Conservation (phyloP, 1,140 invertebrate species). For the Centruroides sculpturatus region DNA sequence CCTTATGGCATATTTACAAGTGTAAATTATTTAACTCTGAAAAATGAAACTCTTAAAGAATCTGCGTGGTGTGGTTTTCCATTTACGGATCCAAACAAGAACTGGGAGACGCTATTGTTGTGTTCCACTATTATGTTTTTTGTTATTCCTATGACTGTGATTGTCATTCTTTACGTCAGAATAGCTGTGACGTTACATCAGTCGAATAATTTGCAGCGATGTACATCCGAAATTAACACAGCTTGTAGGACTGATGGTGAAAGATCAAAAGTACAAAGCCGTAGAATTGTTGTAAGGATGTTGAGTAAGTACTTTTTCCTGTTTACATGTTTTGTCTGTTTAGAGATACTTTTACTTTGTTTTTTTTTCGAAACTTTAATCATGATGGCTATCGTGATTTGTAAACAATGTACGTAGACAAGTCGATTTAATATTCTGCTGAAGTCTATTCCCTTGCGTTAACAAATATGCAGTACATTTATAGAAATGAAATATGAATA, state of each 20-base stretch:
- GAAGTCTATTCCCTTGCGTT: too few species aligned
- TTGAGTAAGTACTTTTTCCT: constrained; percentile 15
- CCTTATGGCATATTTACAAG: constrained; percentile 49
- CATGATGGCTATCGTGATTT: too few species aligned
- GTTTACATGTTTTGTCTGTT: too few species aligned
- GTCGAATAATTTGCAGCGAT: constrained; percentile 13
- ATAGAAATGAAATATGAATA: too few species aligned
- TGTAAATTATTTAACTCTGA: constrained; percentile 20
- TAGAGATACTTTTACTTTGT: too few species aligned
- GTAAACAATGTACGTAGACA: too few species aligned
- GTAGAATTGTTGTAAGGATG: constrained; percentile 22
- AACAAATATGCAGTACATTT: too few species aligned
- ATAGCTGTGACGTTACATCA: constrained; percentile 19
- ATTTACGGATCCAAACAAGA: constrained; percentile 20
- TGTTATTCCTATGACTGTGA: constrained; percentile 19
- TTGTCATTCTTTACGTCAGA: constrained; percentile 19
- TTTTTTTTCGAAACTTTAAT: too few species aligned
- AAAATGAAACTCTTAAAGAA: constrained; percentile 17
- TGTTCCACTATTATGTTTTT: constrained; percentile 28
- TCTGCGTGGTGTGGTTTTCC: constrained; percentile 27
- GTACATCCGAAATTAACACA: constrained; percentile 4
- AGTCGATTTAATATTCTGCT: too few species aligned
- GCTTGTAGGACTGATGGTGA: constrained; percentile 7
- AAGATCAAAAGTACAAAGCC: constrained; percentile 15
- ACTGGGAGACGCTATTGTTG: constrained; percentile 26